Base-by-base conservation (phyloP, 2,113 vertebrate genomes). In the Sphyrna mokarran region DNA sequence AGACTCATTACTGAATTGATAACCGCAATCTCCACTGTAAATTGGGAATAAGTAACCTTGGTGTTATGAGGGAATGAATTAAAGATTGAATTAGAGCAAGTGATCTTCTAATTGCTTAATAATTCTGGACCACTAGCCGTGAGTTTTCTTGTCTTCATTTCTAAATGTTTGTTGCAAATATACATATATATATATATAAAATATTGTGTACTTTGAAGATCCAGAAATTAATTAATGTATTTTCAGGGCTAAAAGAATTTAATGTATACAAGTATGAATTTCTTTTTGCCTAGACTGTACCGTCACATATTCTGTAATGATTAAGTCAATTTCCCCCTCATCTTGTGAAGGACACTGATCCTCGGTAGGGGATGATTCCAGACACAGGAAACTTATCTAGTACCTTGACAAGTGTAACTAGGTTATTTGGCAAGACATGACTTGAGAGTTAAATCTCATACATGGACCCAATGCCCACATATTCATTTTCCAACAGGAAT, bases 1-100 rank as follows among this genome's bases (percentile, higher is more conserved):
- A 94, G 37, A 95, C 40, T 94, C 7, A 76, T 83, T 37, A 83
- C 80, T 93, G 87, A 91, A 63, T n/a, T 16, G 54, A 58, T 91
- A 22, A 37, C 58, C 18, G 48, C 26, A 58, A 61, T 58, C 11
- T 89, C 23, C 48, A 89, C 2, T 89, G 14, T 93, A 33, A 40
- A 18, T 40, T 40, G 37, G 63, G 22, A 29, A 11, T 20, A 37
- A 83, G n/a, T 66, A 93, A 93, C 18, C 61, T 13, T 93, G 58
- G 8, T 16, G 16, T 18, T 26, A 29, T 18, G 1, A 66, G 58
- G 89, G 89, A 66, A 89, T 54, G 54, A 89, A 91, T 91, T 33
- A 26, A 26, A 90, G 54, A 90, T 61, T 1, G 16, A 63, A 8
- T 23, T 9, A 72, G 70, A 72, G 4, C 63, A 63, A 63, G 13